These are phyloP conservation scores for Casuarius casuarius DNA, from an alignment of 2,113 vertebrate genomes.

Conservation along the genomic window DNA sequence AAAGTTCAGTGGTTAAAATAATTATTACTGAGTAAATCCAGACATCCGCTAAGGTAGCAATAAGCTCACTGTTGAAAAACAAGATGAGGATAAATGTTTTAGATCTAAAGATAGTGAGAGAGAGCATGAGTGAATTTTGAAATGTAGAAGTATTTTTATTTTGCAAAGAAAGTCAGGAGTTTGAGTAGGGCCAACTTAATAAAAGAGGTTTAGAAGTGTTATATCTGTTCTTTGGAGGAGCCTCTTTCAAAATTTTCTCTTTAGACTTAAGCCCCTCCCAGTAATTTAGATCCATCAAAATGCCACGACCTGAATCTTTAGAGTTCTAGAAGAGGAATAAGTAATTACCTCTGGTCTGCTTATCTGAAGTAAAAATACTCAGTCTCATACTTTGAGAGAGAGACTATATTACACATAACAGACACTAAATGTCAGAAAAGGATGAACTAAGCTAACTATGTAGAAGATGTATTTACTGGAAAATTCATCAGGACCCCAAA, in stretches of 20 bases:
- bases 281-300: neutral
- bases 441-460: neutral
- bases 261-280: neutral
- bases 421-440: neutral
- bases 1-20: constrained; percentile 5
- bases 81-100: neutral
- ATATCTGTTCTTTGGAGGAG: neutral
- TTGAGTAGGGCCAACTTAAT: neutral
- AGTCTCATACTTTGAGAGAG: neutral
- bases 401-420: neutral
- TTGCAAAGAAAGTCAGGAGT: neutral
- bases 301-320: neutral
- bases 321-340: neutral
- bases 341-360: neutral
- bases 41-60: neutral
- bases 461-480: neutral
- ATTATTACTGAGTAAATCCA: neutral
- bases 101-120: neutral
- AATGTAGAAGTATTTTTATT: neutral
- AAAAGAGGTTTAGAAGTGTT: neutral
- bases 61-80: neutral
- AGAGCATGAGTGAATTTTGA: neutral
- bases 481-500: neutral
- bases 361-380: neutral
- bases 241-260: neutral